phyloP scores from a whole-genome alignment of 2,888 invertebrate genomes.

The Eretmocerus hayati region DNA sequence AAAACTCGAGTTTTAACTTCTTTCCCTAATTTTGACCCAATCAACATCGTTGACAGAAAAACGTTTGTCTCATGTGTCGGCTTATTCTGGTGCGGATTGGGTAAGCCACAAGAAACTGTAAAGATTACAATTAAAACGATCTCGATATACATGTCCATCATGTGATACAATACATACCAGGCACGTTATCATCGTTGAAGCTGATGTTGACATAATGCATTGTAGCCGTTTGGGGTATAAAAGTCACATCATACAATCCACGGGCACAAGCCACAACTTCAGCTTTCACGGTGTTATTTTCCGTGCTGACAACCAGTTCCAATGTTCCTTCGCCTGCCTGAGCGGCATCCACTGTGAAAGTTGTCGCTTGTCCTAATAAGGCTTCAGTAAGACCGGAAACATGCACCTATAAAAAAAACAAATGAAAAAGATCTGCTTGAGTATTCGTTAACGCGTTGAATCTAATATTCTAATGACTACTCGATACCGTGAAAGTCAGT shows the following conservation, averaged over 20 bases:
- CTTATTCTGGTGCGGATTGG: too few relatives aligned
- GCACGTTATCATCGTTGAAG: conserved; percentile 86
- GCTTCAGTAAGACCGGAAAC: conserved; percentile 43
- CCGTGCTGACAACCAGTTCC: conserved; percentile 85
- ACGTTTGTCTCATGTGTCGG: too few relatives aligned
- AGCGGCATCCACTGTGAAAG: conserved; percentile 89
- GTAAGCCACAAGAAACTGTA: too few relatives aligned
- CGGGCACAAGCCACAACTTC: conserved; percentile 84
- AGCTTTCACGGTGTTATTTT: conserved; percentile 82
- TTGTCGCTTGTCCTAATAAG: conserved; percentile 71
- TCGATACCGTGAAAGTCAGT: too few relatives aligned
- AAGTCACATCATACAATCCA: conserved; percentile 87
- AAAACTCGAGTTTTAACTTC: too few relatives aligned
- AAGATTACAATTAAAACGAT: conserved; percentile 11
- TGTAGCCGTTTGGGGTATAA: conserved; percentile 82
- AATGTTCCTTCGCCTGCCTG: conserved; percentile 91
- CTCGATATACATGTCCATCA: background rate
- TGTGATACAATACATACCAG: conserved; percentile 46
- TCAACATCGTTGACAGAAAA: too few relatives aligned
- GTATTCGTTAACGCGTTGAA: too few relatives aligned
- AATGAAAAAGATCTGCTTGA: too few relatives aligned
- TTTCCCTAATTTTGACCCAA: too few relatives aligned
- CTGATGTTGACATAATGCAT: conserved; percentile 89
- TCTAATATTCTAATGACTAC: too few relatives aligned
- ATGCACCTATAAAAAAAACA: conserved; percentile 33